phyloP scores from a whole-genome alignment of 35 echinoderm and acorn worm genomes.

The Apostichopus japonicus region DNA sequence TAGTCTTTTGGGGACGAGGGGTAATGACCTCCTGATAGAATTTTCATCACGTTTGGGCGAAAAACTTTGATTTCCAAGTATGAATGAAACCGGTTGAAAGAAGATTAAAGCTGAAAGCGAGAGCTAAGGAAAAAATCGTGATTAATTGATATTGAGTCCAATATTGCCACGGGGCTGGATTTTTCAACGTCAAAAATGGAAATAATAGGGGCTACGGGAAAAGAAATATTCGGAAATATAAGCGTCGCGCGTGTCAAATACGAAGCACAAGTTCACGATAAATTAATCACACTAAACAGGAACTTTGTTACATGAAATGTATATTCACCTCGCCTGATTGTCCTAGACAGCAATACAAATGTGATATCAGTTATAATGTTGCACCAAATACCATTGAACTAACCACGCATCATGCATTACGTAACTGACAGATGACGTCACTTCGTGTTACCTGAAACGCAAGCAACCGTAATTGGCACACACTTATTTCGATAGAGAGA shows the following conservation, averaged over 20 bases:
- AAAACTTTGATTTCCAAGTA: neutral
- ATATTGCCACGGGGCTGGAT: conserved; percentile 5
- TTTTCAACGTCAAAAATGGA: conserved; percentile 20
- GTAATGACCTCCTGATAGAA: neutral
- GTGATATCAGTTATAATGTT: too few species aligned
- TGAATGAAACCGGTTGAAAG: neutral
- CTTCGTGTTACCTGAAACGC: too few species aligned
- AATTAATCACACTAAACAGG: neutral
- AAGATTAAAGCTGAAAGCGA: conserved; percentile 2
- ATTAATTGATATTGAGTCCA: conserved; percentile 24
- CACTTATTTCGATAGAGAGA: too few species aligned
- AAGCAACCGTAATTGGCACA: too few species aligned
- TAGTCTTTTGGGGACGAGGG: conserved; percentile 20
- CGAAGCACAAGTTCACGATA: neutral
- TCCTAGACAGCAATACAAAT: too few species aligned
- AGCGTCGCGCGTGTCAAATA: conserved; percentile 12
- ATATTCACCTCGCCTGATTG: too few species aligned
- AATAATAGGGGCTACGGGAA: neutral
- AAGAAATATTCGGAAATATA: neutral
- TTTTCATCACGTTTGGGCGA: conserved; percentile 9
- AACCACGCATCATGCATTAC: too few species aligned
- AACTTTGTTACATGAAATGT: neutral
- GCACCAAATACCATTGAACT: too few species aligned
- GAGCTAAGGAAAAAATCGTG: neutral
- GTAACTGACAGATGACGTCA: too few species aligned